Percentiles rank a stretch among this genome's conserved stretches.
These are phyloP conservation scores for Syngnathus typhle DNA, from an alignment of 2,113 vertebrate genomes.

Conservation along the genomic window DNA sequence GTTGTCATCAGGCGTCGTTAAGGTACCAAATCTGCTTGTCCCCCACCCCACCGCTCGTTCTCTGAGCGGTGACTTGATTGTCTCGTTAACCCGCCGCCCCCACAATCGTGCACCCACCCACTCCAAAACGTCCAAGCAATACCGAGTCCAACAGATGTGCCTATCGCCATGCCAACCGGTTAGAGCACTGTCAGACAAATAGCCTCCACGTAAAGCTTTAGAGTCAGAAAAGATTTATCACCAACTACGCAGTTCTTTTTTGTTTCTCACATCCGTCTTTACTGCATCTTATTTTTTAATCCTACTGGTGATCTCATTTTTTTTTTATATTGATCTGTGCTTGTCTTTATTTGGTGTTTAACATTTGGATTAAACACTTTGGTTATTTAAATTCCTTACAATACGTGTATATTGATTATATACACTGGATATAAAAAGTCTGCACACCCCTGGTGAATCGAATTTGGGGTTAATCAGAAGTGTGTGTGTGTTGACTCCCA, in stretches of 20 bases:
- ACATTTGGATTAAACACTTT: not conserved
- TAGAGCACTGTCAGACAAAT: conserved; percentile 53
- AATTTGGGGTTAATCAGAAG: not conserved
- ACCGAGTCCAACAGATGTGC: conserved; percentile 68
- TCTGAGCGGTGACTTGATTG: not conserved
- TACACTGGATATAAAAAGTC: not conserved
- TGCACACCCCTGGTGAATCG: not conserved
- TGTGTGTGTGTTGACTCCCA: too few species aligned
- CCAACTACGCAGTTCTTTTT: conserved; percentile 39
- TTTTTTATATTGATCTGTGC: not conserved
- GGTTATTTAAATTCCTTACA: not conserved
- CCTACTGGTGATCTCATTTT: not conserved
- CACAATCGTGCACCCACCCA: not conserved
- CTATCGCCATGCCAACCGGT: conserved; percentile 63
- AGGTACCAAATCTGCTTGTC: conserved; percentile 59
- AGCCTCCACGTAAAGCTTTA: conserved; percentile 51
- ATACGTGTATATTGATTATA: conserved; percentile 35
- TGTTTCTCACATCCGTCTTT: conserved; percentile 58
- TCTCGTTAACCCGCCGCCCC: conserved; percentile 11
- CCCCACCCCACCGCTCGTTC: not conserved
- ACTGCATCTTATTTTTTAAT: not conserved
- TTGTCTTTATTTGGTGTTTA: not conserved
- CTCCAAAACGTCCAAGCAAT: conserved; percentile 65
- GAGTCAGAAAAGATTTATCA: conserved; percentile 48
- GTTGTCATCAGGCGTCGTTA: conserved; percentile 55